These are phyloP conservation scores for Pelmatolapia mariae DNA, from an alignment of 2,113 vertebrate species.

Conservation along the genomic window DNA sequence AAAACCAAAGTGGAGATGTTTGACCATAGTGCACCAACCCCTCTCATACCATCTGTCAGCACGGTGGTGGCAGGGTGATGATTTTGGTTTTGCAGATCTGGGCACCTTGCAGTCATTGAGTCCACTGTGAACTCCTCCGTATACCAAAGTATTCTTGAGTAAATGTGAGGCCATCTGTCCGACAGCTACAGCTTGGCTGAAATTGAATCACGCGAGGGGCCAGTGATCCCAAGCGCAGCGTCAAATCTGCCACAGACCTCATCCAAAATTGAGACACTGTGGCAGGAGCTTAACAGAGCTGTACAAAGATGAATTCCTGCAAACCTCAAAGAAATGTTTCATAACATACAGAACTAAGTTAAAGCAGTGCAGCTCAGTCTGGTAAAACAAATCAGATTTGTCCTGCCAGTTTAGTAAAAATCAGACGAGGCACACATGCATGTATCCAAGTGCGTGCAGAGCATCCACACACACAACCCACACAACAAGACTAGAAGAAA, in stretches of 20 bases:
- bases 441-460: neutral
- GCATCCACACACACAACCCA: neutral
- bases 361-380: neutral
- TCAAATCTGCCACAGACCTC: neutral
- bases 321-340: neutral
- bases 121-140: neutral
- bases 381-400: neutral
- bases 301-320: neutral
- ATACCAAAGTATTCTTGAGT: neutral
- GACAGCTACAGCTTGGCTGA: neutral
- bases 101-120: neutral
- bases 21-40: neutral
- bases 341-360: neutral
- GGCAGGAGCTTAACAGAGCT: neutral
- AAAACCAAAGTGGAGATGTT: neutral
- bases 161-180: neutral
- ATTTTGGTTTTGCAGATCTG: neutral
- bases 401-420: neutral
- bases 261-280: neutral
- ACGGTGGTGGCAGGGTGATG: neutral
- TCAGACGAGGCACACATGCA: neutral
- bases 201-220: neutral
- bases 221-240: neutral
- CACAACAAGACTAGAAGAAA: neutral
- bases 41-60: neutral